phyloP scores from a whole-genome alignment of 2,888 invertebrate genomes.

The Aelia acuminata region DNA sequence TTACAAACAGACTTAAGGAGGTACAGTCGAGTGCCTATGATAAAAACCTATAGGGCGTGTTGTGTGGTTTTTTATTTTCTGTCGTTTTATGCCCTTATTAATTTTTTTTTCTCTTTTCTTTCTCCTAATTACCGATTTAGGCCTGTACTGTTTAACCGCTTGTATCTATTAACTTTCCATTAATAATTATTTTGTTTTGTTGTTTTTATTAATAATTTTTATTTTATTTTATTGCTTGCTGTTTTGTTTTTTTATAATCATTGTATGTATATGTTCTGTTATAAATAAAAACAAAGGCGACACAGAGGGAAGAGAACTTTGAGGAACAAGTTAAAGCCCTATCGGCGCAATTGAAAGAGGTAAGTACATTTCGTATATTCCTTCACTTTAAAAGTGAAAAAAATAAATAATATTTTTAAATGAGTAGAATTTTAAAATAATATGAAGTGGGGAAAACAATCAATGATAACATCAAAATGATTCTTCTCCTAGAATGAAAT shows the following conservation, averaged over 20 bases:
- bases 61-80: conserved; percentile 49
- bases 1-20: conserved; percentile 99
- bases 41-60: conserved; percentile 5
- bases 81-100: neutral
- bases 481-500: too few relatives aligned
- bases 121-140: neutral
- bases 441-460: too few relatives aligned
- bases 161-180: neutral
- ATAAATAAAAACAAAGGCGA: conserved; percentile 78
- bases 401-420: too few relatives aligned
- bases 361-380: conserved; percentile 72
- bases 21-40: conserved; percentile 73
- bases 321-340: conserved; percentile 91
- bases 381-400: neutral
- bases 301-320: conserved; percentile 95
- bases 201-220: conserved; percentile 65
- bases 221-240: conserved; percentile 67
- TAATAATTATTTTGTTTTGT: neutral
- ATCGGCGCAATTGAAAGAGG: conserved; percentile 93
- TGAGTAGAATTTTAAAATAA: too few relatives aligned
- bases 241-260: conserved; percentile 59
- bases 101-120: neutral
- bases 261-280: conserved; percentile 48
- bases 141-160: conserved; percentile 37
- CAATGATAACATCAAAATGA: too few relatives aligned